These are phyloP conservation scores for Podarcis cretensis DNA, from an alignment of 2,113 vertebrate species.

Conservation along the genomic window DNA sequence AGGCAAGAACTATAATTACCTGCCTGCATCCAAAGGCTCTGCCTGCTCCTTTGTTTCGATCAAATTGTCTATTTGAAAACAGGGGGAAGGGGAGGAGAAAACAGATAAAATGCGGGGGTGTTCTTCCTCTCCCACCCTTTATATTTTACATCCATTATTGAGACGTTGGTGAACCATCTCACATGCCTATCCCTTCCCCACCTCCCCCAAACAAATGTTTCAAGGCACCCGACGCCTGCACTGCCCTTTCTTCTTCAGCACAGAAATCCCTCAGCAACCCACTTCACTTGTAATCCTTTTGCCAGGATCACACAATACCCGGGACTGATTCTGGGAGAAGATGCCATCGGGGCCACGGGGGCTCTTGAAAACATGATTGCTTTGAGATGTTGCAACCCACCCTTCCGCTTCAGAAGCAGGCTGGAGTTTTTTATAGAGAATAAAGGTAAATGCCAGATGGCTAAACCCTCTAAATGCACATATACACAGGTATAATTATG, in stretches of 20 bases:
- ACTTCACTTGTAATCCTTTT: slow-evolving; percentile 33
- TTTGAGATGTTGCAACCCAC: background rate
- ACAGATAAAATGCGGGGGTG: background rate
- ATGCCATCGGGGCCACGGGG: background rate
- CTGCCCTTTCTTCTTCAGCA: slow-evolving; percentile 20
- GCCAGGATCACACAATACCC: slow-evolving; percentile 16
- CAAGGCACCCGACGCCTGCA: background rate
- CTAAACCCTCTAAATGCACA: background rate
- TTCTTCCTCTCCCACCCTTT: background rate
- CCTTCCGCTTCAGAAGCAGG: background rate
- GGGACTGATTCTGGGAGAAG: background rate
- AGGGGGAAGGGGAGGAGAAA: background rate
- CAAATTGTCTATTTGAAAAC: slow-evolving; percentile 7
- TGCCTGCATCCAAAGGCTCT: background rate
- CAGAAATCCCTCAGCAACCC: slow-evolving; percentile 31
- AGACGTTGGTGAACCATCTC: slow-evolving; percentile 2
- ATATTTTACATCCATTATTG: slow-evolving; percentile 18
- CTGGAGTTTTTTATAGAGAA: too few species aligned
- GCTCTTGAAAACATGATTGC: background rate
- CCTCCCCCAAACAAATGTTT: slow-evolving; percentile 32
- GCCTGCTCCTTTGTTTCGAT: background rate
- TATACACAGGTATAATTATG: too few species aligned
- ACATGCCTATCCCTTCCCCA: background rate
- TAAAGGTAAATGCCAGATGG: background rate
- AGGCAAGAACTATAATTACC: background rate